phyloP scores from a whole-genome alignment of 1,140 invertebrate species.

The Apis laboriosa region DNA sequence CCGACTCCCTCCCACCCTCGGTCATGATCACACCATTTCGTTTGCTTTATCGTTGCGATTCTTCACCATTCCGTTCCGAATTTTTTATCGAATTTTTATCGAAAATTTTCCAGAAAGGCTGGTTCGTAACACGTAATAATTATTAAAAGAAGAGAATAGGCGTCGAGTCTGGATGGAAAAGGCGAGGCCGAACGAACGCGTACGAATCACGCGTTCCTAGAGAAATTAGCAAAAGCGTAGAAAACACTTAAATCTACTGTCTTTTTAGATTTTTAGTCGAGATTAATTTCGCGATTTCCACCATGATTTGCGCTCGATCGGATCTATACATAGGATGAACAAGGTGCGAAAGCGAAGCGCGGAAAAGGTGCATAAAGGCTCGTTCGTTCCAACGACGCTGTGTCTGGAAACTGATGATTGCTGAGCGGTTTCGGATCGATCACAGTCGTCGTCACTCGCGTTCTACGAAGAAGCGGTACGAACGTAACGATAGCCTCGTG shows the following conservation, averaged over 20 bases:
- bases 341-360: not conserved
- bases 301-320: not conserved
- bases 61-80: too few relatives aligned
- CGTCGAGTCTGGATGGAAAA: not conserved
- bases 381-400: not conserved
- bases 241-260: conserved; percentile 72
- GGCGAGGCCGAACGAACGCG: conserved; percentile 1
- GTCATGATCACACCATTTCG: rapidly evolving
- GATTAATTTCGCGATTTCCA: not conserved
- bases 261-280: conserved; percentile 55
- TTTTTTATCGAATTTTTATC: rapidly evolving
- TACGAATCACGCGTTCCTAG: not conserved
- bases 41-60: not conserved
- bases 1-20: not conserved
- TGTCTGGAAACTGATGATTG: not conserved
- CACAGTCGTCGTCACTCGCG: not conserved
- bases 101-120: not conserved
- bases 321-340: not conserved
- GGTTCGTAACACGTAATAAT: not conserved
- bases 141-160: not conserved
- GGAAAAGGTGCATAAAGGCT: not conserved
- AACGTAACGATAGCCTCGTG: conserved; percentile 15
- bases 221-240: conserved; percentile 49
- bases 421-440: not conserved
- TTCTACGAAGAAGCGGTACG: conserved; percentile 8